These are phyloP conservation scores for Caradrina kadenii DNA, from an alignment of 2,888 invertebrate genomes.

Conservation along the genomic window DNA sequence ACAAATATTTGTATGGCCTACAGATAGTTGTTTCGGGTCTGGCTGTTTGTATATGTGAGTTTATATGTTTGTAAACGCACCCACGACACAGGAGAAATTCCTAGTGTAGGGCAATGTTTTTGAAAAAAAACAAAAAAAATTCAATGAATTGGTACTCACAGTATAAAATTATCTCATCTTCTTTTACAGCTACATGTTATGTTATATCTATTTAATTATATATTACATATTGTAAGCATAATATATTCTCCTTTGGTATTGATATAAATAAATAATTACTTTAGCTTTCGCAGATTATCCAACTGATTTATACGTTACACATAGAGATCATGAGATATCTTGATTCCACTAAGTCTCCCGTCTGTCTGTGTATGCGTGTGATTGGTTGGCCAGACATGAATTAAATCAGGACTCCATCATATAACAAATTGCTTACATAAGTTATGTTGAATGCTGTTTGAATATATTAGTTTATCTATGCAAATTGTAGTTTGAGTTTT, in stretches of 20 bases:
- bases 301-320: conserved; percentile 41
- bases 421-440: conserved; percentile 52
- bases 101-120: too few relatives aligned
- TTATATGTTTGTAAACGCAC: too few relatives aligned
- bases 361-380: conserved; percentile 34
- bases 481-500: conserved; percentile 32
- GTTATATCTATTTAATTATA: neutral
- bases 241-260: neutral
- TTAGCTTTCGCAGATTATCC: conserved; percentile 16
- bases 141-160: neutral
- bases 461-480: conserved; percentile 52
- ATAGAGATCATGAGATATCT: conserved; percentile 48
- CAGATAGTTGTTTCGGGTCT: too few relatives aligned
- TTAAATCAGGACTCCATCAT: conserved; percentile 52
- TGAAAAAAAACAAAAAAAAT: too few relatives aligned
- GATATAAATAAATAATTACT: neutral
- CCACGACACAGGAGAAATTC: too few relatives aligned
- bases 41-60: too few relatives aligned
- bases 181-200: neutral
- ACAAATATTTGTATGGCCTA: too few relatives aligned
- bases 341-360: conserved; percentile 47
- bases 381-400: conserved; percentile 46
- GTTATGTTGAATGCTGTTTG: conserved; percentile 46
- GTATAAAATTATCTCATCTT: neutral
- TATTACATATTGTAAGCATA: too few relatives aligned